Evolutionary conservation across 2,888 invertebrate genomes (phyloP), one percentile per base, ranked within the genome.

Genomic region (Panopea generosa): DNA sequence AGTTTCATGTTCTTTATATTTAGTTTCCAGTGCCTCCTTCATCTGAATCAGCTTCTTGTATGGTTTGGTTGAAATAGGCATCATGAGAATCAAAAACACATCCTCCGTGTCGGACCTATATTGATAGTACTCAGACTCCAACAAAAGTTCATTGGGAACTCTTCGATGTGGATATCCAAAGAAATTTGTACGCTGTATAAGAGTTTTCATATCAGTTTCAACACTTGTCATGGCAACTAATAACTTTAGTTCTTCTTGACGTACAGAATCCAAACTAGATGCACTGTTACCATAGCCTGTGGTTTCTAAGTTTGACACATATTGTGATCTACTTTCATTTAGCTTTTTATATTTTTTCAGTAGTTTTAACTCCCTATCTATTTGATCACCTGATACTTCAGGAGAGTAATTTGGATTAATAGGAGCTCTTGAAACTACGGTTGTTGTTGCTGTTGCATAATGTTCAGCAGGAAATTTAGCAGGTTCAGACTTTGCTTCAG

Each of bases 151-250:
- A 52, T 68, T 67, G 22, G 81, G 81, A 26, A 81, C 74, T 27
- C 77, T 50, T 26, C 81, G 62, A 29, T 81, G 67, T 16, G 81
- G 81, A 27, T 81, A 81, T 18, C 81, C 81, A 74, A 65, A 74
- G 49, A 71, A 81, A 63, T 60, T 67, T 14, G 77, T 74, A 27
- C 77, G 56, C 11, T 63, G 55, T n/a, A 77, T 49, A 45, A 77
- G 66, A 16, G 60, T 49, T 45, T 50, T 59, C 71, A 81, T 81
- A 20, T 74, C 74, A 33, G 43, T 53, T 55, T 77, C 74, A 7
- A 81, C 71, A 24, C 52, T 29, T 16, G 50, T 45, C 18, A 81
- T 24, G 14, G 77, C 77, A 56, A 43, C 43, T 9, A 76, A 40
- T 45, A 57, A 61, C 40, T 47, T 65, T n/a, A n/a, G n/a, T n/a